A percentile compares a stretch with the other conserved stretches of the same genome.
Evolutionary conservation across 2,797 vertebrate genomes (phyloP).

Genomic region (Triplophysa yarkandensis): DNA sequence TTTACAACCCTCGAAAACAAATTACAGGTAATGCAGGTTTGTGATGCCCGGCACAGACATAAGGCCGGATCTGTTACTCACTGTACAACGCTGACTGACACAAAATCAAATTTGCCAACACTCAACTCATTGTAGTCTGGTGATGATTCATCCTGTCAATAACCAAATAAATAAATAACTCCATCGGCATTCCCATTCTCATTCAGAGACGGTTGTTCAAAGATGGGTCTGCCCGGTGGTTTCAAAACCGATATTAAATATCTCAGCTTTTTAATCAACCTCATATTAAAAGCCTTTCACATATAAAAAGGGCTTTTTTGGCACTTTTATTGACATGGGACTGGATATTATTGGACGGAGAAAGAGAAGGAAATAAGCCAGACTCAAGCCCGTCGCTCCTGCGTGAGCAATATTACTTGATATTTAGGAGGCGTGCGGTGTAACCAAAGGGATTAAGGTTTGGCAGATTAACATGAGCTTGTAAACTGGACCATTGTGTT

Average conservation of each 20-base stretch:
- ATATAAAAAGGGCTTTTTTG: background rate
- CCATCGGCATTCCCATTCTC: background rate
- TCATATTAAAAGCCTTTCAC: background rate
- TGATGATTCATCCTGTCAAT: slow-evolving; percentile 14
- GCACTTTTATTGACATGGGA: background rate
- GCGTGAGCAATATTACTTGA: background rate
- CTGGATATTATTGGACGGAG: background rate
- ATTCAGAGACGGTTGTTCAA: background rate
- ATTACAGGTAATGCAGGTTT: slow-evolving; percentile 20
- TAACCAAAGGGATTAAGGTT: slow-evolving; percentile 2
- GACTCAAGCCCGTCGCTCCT: background rate
- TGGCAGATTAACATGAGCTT: background rate
- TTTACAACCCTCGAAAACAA: slow-evolving; percentile 9
- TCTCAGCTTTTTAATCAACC: background rate
- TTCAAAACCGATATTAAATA: background rate
- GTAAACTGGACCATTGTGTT: background rate
- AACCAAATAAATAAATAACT: background rate
- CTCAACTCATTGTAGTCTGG: slow-evolving; percentile 12
- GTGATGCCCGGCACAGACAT: slow-evolving; percentile 12
- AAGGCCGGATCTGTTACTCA: slow-evolving; percentile 25
- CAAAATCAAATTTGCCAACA: slow-evolving; percentile 18
- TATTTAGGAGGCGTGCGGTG: background rate
- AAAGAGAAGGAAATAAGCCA: background rate
- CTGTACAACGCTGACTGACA: slow-evolving; percentile 19
- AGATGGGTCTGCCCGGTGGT: background rate